Base-by-base conservation (phyloP, 2,888 invertebrate species). In the Seira ritae region DNA sequence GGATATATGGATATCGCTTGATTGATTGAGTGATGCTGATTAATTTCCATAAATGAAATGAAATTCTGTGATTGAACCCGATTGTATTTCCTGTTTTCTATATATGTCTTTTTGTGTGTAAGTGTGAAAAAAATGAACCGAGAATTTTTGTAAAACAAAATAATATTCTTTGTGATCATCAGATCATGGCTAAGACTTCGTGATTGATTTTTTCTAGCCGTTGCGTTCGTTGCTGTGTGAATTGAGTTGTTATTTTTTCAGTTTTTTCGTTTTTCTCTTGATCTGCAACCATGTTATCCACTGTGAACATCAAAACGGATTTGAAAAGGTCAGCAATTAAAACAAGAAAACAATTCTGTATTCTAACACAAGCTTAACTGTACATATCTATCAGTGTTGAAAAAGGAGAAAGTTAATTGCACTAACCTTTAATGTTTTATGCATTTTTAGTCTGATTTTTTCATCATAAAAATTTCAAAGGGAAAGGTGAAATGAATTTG, bases 301-400 rank as follows among this genome's bases (percentile, higher is more conserved):
- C 82, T 55, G 82, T 82, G 82, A 82, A 82, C 82, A 37, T 82
- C 82, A 82, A 82, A 82, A 82, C 82, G 82, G 82, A 82, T 73
- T 68, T 82, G 73, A 82, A 82, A 82, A 82, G 82, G 82, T 82
- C 77, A 82, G 82, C 71, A 17, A n/a, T 46, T 31, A 3, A 55
- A 55, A 55, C 55, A 55, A 1, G 15, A 55, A 12, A 17, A 55
- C 3, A 1, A 55, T 20, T 20, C 12, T 65, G 8, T 65, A 65
- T 65, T 65, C 12, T 65, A 17, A 17, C 55, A 55, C 2, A 31
- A 31, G 3, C 31, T 31, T 31, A 31, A 31, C 31, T 8, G 31
- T 31, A 31, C 31, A 31, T 55, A 3, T 42, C 12, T 42, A 3
- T 55, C 55, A 3, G 55, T 17, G 12, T 2, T 17, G 55, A 55